These are phyloP conservation scores for Zaprionus tsacasi DNA, from an alignment of 1,140 invertebrate genomes.

Conservation along the genomic window DNA sequence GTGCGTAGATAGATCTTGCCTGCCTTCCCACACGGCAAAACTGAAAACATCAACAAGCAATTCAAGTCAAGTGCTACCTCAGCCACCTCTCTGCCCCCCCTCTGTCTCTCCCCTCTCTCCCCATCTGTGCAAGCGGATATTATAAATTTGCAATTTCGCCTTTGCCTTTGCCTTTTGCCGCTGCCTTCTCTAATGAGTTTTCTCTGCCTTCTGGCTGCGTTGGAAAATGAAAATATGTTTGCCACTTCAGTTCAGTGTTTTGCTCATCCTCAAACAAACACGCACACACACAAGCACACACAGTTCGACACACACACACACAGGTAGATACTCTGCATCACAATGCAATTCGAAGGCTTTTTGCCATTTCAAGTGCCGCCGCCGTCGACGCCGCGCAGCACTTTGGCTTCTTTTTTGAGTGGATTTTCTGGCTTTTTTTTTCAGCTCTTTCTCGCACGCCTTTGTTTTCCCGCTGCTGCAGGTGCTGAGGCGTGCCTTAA, in stretches of 20 bases:
- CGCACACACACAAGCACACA: conserved; percentile 7
- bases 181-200: conserved; percentile 71
- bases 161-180: conserved; percentile 53
- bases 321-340: conserved; percentile 4
- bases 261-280: conserved; percentile 16
- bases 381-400: conserved; percentile 38
- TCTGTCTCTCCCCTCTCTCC: neutral
- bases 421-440: conserved; percentile 48
- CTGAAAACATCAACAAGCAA: conserved; percentile 67
- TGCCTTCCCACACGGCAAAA: conserved; percentile 45
- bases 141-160: conserved; percentile 80
- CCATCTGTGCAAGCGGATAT: conserved; percentile 56
- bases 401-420: conserved; percentile 41
- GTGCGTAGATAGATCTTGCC: conserved; percentile 57
- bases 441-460: neutral
- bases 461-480: conserved; percentile 4
- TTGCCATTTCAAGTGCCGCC: conserved; percentile 56
- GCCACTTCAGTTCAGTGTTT: conserved; percentile 49
- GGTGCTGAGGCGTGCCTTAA: conserved; percentile 40
- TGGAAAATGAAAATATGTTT: conserved; percentile 75
- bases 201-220: conserved; percentile 46
- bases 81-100: neutral
- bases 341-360: conserved; percentile 54
- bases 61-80: conserved; percentile 58
- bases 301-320: conserved; percentile 1